phyloP scores from a whole-genome alignment of 2,888 invertebrate species.

The Macropis europaea region DNA sequence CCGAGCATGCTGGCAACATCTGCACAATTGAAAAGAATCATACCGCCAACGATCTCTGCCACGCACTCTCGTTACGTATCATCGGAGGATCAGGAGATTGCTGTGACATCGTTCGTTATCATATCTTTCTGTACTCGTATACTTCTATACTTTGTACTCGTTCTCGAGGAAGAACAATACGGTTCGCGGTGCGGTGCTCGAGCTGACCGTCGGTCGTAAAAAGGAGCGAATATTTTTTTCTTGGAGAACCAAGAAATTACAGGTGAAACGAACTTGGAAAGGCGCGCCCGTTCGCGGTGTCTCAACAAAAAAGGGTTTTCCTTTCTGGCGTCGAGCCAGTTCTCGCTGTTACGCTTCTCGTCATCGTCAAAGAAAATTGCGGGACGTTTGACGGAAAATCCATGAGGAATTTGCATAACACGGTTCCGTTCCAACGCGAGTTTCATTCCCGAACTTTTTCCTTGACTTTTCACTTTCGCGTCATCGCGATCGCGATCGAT shows the following conservation, averaged over 20 bases:
- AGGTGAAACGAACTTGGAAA: neutral
- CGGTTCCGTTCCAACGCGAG: neutral
- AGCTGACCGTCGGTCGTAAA: neutral
- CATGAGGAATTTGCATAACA: neutral
- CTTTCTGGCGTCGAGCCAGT: conserved; percentile 6
- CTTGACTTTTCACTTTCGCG: no score
- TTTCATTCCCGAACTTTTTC: no score
- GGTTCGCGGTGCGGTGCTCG: no score
- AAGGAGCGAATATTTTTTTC: no score
- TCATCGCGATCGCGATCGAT: no score
- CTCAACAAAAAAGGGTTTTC: neutral
- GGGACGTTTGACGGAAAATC: neutral
- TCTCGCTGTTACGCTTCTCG: neutral
- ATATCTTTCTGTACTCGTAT: conserved; percentile 14
- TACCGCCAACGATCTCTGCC: no score
- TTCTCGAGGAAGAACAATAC: neutral
- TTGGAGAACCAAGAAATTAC: neutral
- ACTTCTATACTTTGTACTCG: neutral
- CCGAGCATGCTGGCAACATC: no score
- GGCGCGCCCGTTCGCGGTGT: neutral
- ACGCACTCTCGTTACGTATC: no score
- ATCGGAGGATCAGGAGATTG: neutral
- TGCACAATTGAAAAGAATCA: neutral
- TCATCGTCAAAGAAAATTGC: neutral
- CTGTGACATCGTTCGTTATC: conserved; percentile 8